These are phyloP conservation scores for Clepsis dumicolana DNA, from an alignment of 2,888 invertebrate genomes.

Conservation along the genomic window DNA sequence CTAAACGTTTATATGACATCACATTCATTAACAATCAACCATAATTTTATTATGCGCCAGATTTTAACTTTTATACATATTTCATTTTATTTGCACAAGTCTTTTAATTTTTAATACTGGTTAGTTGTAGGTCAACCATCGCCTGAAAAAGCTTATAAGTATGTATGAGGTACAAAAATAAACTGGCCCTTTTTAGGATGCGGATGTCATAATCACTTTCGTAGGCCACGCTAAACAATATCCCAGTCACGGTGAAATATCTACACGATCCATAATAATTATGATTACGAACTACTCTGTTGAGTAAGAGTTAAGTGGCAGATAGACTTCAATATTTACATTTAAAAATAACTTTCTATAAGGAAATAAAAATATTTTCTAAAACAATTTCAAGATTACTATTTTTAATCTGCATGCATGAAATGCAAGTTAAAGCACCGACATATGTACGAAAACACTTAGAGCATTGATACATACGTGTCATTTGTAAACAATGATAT, in stretches of 20 bases:
- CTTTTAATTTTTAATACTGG: conserved; percentile 63
- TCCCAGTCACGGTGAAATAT: conserved; percentile 55
- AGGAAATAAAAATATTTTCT: conserved; percentile 42
- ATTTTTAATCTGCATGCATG: conserved; percentile 67
- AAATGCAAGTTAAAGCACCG: conserved; percentile 74
- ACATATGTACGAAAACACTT: conserved; percentile 62
- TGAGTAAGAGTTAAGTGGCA: conserved; percentile 32
- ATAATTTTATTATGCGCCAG: conserved; percentile 24
- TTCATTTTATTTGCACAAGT: conserved; percentile 45
- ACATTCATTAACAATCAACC: conserved; percentile 40
- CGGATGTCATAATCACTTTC: conserved; percentile 45
- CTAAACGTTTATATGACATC: conserved; percentile 37
- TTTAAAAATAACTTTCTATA: conserved; percentile 59
- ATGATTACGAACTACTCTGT: conserved; percentile 28
- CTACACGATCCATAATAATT: conserved; percentile 38
- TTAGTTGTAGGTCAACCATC: conserved; percentile 59
- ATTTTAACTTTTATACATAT: conserved; percentile 35
- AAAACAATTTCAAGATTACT: conserved; percentile 39
- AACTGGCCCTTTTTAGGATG: conserved; percentile 53
- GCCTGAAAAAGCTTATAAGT: conserved; percentile 51
- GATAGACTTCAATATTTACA: conserved; percentile 59
- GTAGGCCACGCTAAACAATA: conserved; percentile 61
- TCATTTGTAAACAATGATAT: conserved; percentile 38
- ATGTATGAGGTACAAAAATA: conserved; percentile 61
- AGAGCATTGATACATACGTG: conserved; percentile 53